Conservation (phyloP, 1,140 invertebrate genomes). For the Ephestia elutella region DNA sequence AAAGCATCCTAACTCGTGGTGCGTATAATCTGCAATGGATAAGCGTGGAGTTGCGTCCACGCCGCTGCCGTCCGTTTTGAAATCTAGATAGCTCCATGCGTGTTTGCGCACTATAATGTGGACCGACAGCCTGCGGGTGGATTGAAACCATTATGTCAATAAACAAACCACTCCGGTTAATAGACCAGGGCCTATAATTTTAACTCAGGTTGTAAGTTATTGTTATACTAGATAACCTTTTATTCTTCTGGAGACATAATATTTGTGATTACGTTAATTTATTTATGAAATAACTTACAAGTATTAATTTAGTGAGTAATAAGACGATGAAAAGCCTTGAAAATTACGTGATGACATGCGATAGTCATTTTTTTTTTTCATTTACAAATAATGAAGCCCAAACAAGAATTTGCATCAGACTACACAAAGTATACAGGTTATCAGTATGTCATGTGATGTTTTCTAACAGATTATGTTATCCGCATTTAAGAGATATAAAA, state of each 20-base stretch:
- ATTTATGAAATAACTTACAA: not conserved
- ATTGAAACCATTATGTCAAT: constrained; percentile 45
- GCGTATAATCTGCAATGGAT: not conserved
- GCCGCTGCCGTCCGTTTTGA: constrained; percentile 23
- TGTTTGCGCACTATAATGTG: constrained; percentile 39
- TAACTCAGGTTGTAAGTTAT: not conserved
- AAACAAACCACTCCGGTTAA: constrained; percentile 42
- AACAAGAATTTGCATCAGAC: no score
- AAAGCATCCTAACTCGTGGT: not conserved
- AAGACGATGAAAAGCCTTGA: no score
- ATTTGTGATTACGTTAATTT: not conserved
- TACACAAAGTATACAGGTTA: no score
- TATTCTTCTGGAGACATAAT: not conserved
- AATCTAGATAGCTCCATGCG: constrained; percentile 48
- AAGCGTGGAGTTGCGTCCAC: constrained; percentile 38
- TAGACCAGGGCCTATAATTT: constrained; percentile 28
- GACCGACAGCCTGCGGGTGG: constrained; percentile 27
- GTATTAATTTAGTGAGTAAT: no score
- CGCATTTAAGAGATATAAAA: no score
- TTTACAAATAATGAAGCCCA: no score
- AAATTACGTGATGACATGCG: no score
- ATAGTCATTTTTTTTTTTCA: no score
- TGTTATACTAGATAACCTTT: not conserved
- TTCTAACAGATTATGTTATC: no score
- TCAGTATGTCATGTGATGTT: no score